These are phyloP conservation scores for Thereva nobilitata DNA, from an alignment of 2,888 invertebrate genomes.

Conservation along the genomic window DNA sequence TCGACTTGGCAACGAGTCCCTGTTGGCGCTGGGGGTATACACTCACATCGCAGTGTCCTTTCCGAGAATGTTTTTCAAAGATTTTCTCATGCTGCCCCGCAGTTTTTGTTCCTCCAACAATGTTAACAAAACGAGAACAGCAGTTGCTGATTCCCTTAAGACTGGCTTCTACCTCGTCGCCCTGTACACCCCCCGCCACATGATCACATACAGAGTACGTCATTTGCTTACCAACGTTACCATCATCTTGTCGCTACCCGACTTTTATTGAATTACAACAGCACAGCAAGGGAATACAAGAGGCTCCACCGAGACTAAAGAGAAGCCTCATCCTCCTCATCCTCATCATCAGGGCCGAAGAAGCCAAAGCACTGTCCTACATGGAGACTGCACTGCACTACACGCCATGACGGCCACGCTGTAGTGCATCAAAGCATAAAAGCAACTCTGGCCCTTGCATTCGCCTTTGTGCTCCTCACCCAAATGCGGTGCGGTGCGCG, in stretches of 20 bases:
- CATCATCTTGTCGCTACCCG: constrained; percentile 4
- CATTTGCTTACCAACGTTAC: constrained; percentile 1
- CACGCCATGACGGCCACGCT: too few species aligned
- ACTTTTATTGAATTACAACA: constrained; percentile 13
- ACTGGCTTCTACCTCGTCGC: neutral
- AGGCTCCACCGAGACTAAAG: neutral
- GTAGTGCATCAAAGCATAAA: too few species aligned
- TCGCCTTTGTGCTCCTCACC: too few species aligned
- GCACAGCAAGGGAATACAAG: neutral
- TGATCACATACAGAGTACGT: neutral
- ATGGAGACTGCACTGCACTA: too few species aligned
- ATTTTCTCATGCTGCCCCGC: neutral
- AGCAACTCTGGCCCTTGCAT: too few species aligned
- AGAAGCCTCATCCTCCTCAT: too few species aligned
- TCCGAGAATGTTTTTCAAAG: neutral
- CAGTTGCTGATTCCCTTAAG: constrained; percentile 26
- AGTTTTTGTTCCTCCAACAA: constrained; percentile 2
- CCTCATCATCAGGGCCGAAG: too few species aligned
- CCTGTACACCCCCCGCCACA: neutral
- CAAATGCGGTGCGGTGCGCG: too few species aligned
- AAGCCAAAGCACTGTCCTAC: too few species aligned
- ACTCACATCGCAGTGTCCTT: neutral
- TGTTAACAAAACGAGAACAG: constrained; percentile 11
- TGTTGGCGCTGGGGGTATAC: neutral
- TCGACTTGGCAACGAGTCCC: too few species aligned